Evolutionary conservation across 2,888 invertebrate genomes (phyloP).

Genomic region (Xanthorhoe spadicearia): DNA sequence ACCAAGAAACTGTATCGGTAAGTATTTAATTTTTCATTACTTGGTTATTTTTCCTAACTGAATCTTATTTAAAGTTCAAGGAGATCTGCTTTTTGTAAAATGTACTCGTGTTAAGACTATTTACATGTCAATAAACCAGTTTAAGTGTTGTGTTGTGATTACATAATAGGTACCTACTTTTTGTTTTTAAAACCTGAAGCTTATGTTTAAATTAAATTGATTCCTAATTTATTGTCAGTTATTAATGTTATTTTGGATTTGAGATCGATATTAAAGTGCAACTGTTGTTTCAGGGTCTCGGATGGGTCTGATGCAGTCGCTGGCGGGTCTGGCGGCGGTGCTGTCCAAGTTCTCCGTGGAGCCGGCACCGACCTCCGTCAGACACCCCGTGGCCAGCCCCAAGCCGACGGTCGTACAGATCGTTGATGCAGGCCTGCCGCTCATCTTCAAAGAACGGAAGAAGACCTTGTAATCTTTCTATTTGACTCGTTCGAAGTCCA

Average conservation of each 20-base stretch:
- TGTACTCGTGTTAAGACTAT: neutral
- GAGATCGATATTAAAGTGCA: neutral
- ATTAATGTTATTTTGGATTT: no score
- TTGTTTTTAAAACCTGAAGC: no score
- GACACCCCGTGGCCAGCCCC: slow-evolving; percentile 43
- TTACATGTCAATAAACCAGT: neutral
- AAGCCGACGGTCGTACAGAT: neutral
- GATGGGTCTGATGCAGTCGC: slow-evolving; percentile 68
- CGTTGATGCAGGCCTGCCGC: slow-evolving; percentile 4
- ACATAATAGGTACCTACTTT: no score
- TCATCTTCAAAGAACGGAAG: slow-evolving; percentile 12
- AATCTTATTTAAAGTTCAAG: neutral
- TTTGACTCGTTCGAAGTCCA: no score
- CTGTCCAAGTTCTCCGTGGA: slow-evolving; percentile 59
- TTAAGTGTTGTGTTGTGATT: neutral
- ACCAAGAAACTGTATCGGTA: slow-evolving; percentile 55
- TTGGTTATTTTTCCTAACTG: no score
- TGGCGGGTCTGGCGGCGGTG: slow-evolving; percentile 42
- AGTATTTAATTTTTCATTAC: slow-evolving; percentile 15
- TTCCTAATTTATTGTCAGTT: no score
- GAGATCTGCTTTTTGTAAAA: neutral
- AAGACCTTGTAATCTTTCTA: neutral
- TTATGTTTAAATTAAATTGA: no score
- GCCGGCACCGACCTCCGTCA: slow-evolving; percentile 55
- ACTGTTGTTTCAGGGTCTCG: slow-evolving; percentile 56